Conservation (phyloP, 2,888 invertebrate species). For the Acrocyrtus sp. region DNA sequence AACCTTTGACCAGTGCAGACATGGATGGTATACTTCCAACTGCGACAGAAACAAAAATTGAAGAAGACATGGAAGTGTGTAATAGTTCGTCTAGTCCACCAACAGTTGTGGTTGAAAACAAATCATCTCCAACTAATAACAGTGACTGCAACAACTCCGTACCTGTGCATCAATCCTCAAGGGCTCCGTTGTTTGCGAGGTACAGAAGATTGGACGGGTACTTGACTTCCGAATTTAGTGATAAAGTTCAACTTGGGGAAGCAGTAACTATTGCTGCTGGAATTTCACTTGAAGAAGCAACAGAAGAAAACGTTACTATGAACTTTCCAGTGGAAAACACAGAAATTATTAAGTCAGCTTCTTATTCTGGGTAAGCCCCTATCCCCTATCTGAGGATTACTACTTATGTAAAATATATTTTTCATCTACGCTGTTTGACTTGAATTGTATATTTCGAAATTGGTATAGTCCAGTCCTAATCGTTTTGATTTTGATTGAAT, state of each 20-base stretch:
- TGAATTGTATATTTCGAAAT: too few species aligned
- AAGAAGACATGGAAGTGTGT: neutral
- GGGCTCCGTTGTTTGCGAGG: too few species aligned
- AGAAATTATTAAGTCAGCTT: too few species aligned
- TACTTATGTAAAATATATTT: too few species aligned
- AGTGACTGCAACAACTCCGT: too few species aligned
- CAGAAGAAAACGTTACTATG: neutral
- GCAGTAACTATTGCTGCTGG: slow-evolving; percentile 5
- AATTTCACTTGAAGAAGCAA: too few species aligned
- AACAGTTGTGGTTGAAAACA: neutral
- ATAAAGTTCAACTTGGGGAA: slow-evolving; percentile 3
- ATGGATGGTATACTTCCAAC: slow-evolving; percentile 16
- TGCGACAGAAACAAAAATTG: slow-evolving; percentile 8
- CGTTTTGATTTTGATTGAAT: too few species aligned
- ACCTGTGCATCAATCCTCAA: too few species aligned
- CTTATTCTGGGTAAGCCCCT: too few species aligned
- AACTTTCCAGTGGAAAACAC: neutral
- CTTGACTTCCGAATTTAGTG: slow-evolving; percentile 8
- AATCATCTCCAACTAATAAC: neutral
- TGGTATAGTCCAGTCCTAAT: too few species aligned
- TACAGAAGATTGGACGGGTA: slow-evolving; percentile 7
- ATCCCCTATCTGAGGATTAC: too few species aligned
- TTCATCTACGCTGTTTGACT: too few species aligned
- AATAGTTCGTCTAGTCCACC: neutral
- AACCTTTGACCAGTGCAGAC: slow-evolving; percentile 10